Evolutionary conservation across 2,113 vertebrate species (phyloP), one percentile per base, ranked within the genome.

Genomic region (Thunnus thynnus): DNA sequence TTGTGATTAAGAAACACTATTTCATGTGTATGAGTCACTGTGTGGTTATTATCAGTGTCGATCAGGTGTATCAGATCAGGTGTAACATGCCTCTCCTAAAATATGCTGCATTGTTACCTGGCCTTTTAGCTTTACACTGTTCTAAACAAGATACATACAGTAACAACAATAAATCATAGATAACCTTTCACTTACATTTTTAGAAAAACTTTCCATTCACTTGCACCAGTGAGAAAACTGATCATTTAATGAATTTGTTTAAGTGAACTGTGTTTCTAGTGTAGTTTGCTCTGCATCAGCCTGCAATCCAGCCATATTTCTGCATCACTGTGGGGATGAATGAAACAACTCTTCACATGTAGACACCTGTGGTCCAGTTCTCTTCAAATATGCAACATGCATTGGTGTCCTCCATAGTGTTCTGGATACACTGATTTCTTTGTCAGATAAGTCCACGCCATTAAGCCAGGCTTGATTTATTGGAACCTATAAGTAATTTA

Each of bases 401-500:
- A 41, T 41, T 16, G 12, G 4, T 67, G n/a, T 73, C 16, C 51
- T 30, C 47, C 14, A 44, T 68, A 25, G 54, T 48, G 63, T 4
- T 58, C 25, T 41, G 6, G 16, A 67, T 52, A 18, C 8, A 51
- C 20, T 14, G 10, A 32, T 14, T 44, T 62, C 47, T 36, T 52
- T 51, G 13, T 72, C 48, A 13, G n/a, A 47, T 0, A 1, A 16
- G 14, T 54, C 25, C 36, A 20, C 30, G 3, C 14, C 16, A 30
- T 46, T 25, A 18, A 27, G 3, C 16, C 44, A 36, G 4, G 36
- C 57, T 36, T 17, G 13, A 84, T 78, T 78, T 64, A 69, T 56
- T 48, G 52, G 18, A 62, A 11, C 14, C 41, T 30, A 20, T 58
- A 22, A 78, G 65, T 82, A 50, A 72, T 86, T 78, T 36, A 20